Conservation (phyloP, 2,888 invertebrate genomes). For the Drosophila trichaetosa region DNA sequence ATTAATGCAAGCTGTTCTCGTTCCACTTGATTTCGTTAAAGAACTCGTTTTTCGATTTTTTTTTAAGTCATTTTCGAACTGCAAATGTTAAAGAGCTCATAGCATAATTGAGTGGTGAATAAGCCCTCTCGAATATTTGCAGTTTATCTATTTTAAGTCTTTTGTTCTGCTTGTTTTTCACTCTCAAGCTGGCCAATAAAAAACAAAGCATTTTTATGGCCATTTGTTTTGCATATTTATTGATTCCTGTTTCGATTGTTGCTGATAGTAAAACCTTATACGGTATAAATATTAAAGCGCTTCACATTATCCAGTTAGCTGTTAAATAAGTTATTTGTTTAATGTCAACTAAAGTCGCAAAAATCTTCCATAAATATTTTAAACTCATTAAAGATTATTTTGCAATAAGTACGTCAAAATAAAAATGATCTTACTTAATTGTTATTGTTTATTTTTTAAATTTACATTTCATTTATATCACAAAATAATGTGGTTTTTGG, state of each 20-base stretch:
- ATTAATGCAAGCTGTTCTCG: slow-evolving; percentile 42
- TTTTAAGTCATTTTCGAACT: slow-evolving; percentile 5
- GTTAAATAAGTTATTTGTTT: not conserved
- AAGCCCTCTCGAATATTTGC: slow-evolving; percentile 15
- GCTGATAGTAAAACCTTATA: not conserved
- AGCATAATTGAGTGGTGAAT: slow-evolving; percentile 28
- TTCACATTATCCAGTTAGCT: not conserved
- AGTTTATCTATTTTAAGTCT: not conserved
- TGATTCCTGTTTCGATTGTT: slow-evolving; percentile 14
- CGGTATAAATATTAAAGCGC: not conserved
- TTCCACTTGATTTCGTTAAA: slow-evolving; percentile 59
- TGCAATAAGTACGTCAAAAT: not conserved
- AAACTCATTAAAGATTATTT: not conserved
- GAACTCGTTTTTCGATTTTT: slow-evolving; percentile 57
- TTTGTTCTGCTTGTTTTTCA: slow-evolving; percentile 7
- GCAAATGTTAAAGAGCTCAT: slow-evolving; percentile 15
- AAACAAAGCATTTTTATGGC: not conserved
- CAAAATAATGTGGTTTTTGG: not conserved
- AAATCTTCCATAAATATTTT: not conserved
- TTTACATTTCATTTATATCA: not conserved
- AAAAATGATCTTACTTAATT: not conserved
- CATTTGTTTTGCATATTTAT: slow-evolving; percentile 1
- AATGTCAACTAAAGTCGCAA: not conserved
- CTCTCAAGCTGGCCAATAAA: slow-evolving; percentile 16
- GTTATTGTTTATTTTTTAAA: not conserved